These are phyloP conservation scores for Mellivora capensis DNA, from an alignment of 2,113 vertebrate species.

Conservation along the genomic window DNA sequence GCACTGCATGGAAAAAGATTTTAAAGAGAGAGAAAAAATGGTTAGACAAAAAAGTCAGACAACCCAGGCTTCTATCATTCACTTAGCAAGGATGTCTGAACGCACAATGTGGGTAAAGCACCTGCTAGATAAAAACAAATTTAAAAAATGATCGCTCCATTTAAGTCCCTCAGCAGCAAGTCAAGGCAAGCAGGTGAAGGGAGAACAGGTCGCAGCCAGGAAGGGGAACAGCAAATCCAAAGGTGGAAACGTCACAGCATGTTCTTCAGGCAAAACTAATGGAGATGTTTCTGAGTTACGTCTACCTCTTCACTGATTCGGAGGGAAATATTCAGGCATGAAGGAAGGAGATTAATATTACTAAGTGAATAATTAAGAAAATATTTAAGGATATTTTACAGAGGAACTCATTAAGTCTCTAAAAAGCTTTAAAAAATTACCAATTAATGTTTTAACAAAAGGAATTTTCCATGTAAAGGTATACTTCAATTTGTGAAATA, in stretches of 20 bases:
- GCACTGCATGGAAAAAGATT: conserved; percentile 83
- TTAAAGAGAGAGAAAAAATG: conserved; percentile 39
- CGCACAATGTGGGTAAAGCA: accelerated
- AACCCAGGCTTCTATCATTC: not conserved
- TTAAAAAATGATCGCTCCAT: not conserved
- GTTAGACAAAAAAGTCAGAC: not conserved
- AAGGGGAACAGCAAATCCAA: accelerated
- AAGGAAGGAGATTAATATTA: not conserved
- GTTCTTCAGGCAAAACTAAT: not conserved
- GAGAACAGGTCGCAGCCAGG: accelerated
- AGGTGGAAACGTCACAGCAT: accelerated
- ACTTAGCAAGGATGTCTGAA: not conserved
- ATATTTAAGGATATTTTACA: not conserved
- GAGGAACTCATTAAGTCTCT: not conserved
- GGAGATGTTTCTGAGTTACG: not conserved
- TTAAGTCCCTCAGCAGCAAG: not conserved
- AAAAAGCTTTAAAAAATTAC: not conserved
- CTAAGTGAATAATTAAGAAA: not conserved
- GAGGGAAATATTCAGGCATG: not conserved
- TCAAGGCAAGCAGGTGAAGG: not conserved
- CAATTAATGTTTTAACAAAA: conserved; percentile 3
- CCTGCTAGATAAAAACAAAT: not conserved
- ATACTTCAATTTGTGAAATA: not conserved
- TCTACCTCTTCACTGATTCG: not conserved
- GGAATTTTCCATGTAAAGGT: not conserved